Base-by-base conservation (phyloP, 1,140 invertebrate genomes). In the Reticulitermes speratus region DNA sequence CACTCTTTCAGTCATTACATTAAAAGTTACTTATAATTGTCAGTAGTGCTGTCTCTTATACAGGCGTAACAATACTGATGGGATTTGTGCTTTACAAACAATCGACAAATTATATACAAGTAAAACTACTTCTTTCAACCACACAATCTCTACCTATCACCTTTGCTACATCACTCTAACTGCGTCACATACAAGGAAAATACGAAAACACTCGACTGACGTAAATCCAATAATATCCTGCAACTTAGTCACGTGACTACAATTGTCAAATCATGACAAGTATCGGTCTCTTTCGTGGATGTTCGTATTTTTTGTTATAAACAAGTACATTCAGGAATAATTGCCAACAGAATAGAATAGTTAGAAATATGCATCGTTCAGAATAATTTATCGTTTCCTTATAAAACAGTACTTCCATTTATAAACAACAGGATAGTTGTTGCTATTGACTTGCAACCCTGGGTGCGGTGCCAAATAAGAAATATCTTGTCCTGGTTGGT, bases 401-500 rank as follows among this genome's bases (percentile, higher is more conserved):
- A 14, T n/a, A 30, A 16, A 75, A 75, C n/a, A 75, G 9, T 30
- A n/a, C 8, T 75, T 75, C 2, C 2, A 75, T 75, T 75, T 12
- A 11, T 25, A 30, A n/a, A 25, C 1, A 75, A n/a, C 3, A 8
- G 5, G 25, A 75, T 75, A 0, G 7, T n/a, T 75, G 25, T 75
- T n/a, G 14, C n/a, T 75, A 75, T 6, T 30, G 65, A 75, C 65
- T n/a, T 75, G 0, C 25, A 30, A 75, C 65, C 65, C 65, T 75
- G 65, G 65, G 65, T 75, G 65, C 65, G 65, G 65, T 75, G 65
- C n/a, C 7, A 75, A 3, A 12, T 30, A 75, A 75, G 25, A 75
- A 30, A 11, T 30, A 30, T 30, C 65, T n/a, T 59, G 45, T 21
- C n/a, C 38, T 82, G 69, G 83, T 86, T 86, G 85, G 85, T 75